Percentiles rank a stretch among this genome's conserved stretches.
Evolutionary conservation across 2,113 vertebrate species (phyloP).

Genomic region (Ardeotis arabs): DNA sequence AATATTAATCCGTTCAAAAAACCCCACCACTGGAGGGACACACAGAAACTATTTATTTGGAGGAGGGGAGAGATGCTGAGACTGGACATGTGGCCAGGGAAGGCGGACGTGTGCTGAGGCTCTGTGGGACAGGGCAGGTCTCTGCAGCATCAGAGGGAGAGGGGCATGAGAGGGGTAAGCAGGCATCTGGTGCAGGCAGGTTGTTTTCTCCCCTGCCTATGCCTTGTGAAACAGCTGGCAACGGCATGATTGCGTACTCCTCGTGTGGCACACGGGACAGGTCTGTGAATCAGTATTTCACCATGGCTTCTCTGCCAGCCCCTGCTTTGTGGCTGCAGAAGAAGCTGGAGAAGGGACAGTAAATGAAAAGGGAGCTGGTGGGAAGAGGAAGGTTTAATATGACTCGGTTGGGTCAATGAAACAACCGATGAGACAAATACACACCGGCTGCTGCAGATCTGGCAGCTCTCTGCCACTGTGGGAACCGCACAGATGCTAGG

Average conservation of each 20-base stretch:
- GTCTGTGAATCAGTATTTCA: neutral
- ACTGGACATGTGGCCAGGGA: neutral
- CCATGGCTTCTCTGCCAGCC: neutral
- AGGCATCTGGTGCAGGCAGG: neutral
- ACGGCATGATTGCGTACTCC: neutral
- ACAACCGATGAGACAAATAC: neutral
- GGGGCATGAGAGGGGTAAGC: neutral
- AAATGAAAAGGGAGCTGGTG: neutral
- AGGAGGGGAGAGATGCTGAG: neutral
- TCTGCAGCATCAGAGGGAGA: accelerated
- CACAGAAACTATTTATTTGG: neutral
- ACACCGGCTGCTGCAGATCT: neutral
- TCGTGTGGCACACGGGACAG: neutral
- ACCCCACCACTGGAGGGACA: neutral
- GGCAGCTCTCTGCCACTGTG: neutral
- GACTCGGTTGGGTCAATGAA: neutral
- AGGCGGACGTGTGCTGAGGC: accelerated
- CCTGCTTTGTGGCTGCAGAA: neutral
- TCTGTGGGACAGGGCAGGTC: neutral
- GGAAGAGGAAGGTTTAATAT: neutral
- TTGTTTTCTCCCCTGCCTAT: neutral
- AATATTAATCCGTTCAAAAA: neutral
- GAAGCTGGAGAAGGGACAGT: neutral
- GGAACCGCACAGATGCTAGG: accelerated
- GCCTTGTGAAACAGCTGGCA: neutral